Base-by-base conservation (phyloP, 92 coral and sea anemone genomes). In the Epizoanthus fatuus region DNA sequence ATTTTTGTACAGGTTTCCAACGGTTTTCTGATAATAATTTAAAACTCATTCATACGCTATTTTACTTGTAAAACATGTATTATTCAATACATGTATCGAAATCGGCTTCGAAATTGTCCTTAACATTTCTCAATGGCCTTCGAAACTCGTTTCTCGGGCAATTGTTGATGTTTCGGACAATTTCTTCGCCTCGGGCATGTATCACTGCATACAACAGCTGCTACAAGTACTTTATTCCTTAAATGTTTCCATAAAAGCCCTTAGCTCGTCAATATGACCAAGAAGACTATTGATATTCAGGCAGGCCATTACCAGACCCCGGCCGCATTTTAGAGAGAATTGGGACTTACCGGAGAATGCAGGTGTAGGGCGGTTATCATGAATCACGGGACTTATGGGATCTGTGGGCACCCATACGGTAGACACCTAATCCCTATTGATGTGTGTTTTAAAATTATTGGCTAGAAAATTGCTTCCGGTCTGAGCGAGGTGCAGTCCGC, bases 191-290 rank as follows among this genome's bases (percentile, higher is more conserved):
- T n/a, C n/a, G n/a, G n/a, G n/a, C n/a, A n/a, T n/a, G n/a, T n/a
- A n/a, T n/a, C n/a, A n/a, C n/a, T n/a, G n/a, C n/a, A n/a, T n/a
- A n/a, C n/a, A n/a, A n/a, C n/a, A n/a, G n/a, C n/a, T n/a, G n/a
- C n/a, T n/a, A n/a, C n/a, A n/a, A n/a, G n/a, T n/a, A n/a, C n/a
- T n/a, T n/a, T n/a, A n/a, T n/a, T n/a, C n/a, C n/a, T n/a, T n/a
- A n/a, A n/a, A 22, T 22, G 25, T 22, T 22, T 22, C 25, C 25
- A 85, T 32, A 65, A 75, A 47, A 16, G 65, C 60, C 63, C 79
- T 52, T 75, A 86, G 12, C 32, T 86, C 68, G 20, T 86, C 89
- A 65, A 86, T 86, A 51, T 86, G 84, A 17, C 75, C 76, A 17
- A 66, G 19, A 7, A 74, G 67, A 74, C 89, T 85, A 51, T 74